Evolutionary conservation across 2,888 invertebrate genomes (phyloP).

Genomic region (Sphinx pinastri): DNA sequence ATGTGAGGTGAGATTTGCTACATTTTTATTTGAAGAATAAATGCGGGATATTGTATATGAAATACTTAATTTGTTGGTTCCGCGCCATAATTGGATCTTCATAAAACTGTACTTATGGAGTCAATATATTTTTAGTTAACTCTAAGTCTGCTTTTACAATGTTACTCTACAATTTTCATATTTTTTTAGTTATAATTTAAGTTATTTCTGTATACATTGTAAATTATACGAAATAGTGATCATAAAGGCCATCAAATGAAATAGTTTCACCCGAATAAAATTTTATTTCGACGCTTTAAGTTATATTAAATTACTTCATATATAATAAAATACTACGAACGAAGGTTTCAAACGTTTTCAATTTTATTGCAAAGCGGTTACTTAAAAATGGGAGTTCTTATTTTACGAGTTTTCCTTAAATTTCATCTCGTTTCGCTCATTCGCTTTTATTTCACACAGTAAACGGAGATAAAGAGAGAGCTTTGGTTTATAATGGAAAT

Average conservation of each 20-base stretch:
- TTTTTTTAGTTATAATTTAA: not conserved
- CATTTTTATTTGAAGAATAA: not conserved
- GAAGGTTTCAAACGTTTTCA: slow-evolving; percentile 17
- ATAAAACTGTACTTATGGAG: not conserved
- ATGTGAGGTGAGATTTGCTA: not conserved
- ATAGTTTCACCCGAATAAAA: not conserved
- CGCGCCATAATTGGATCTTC: too few species aligned
- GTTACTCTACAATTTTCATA: too few species aligned
- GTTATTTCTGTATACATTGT: not conserved
- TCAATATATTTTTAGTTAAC: too few species aligned
- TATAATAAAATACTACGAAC: slow-evolving; percentile 9
- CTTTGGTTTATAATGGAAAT: slow-evolving; percentile 5
- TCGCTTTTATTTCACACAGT: slow-evolving; percentile 36
- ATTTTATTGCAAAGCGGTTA: slow-evolving; percentile 36
- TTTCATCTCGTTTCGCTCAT: slow-evolving; percentile 41
- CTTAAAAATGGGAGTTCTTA: slow-evolving; percentile 37
- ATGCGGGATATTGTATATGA: too few species aligned
- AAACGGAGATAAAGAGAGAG: slow-evolving; percentile 24
- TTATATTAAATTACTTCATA: not conserved
- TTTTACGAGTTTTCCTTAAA: slow-evolving; percentile 40
- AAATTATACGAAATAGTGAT: not conserved
- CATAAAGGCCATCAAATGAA: not conserved
- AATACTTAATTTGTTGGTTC: too few species aligned
- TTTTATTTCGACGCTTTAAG: not conserved
- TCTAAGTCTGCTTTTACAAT: too few species aligned